Base-by-base conservation (phyloP, 2,888 invertebrate genomes). In the Phytoseiulus persimilis region DNA sequence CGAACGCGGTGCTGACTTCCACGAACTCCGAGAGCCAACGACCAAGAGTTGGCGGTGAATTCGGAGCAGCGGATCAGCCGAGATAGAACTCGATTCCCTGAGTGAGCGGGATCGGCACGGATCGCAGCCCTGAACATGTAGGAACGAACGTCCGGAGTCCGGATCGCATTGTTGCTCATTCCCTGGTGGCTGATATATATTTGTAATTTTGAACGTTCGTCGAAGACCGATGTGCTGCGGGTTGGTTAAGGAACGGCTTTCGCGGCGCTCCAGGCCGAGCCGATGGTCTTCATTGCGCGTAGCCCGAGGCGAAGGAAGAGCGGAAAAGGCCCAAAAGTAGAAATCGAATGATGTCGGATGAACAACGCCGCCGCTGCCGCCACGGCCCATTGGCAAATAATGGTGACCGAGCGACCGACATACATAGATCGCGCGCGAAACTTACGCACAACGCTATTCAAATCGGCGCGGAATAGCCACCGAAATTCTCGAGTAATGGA, bases 241-340 rank as follows among this genome's bases (percentile, higher is more conserved):
- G 65, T 65, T 65, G 65, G 65, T 65, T 65, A 65, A 65, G 65
- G 65, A 65, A 65, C 28, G 65, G 65, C 65, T 65, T 65, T 65
- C 18, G 65, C 65, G 65, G 65, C 65, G 65, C 65, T 65, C 65
- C 65, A 65, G 65, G 65, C 65, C 65, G 65, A 65, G 65, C 65
- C 65, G 28, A 65, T 28, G 65, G 65, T 65, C 65, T 65, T 65
- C 65, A 18, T 65, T 28, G 65, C 2, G 65, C 65, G 65, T 65
- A 65, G 65, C 65, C 65, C 65, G 65, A 65, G 65, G 65, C 65
- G 65, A 65, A 65, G 65, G 65, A 65, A 65, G 65, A 65, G 5
- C 65, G 65, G 65, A 65, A 65, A 65, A 65, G 65, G 65, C 65
- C 65, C 65, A 65, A 65, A 65, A 65, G 65, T 65, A 65, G 65